phyloP scores from a whole-genome alignment of 2,113 vertebrate species.

The Zosterops lateralis region DNA sequence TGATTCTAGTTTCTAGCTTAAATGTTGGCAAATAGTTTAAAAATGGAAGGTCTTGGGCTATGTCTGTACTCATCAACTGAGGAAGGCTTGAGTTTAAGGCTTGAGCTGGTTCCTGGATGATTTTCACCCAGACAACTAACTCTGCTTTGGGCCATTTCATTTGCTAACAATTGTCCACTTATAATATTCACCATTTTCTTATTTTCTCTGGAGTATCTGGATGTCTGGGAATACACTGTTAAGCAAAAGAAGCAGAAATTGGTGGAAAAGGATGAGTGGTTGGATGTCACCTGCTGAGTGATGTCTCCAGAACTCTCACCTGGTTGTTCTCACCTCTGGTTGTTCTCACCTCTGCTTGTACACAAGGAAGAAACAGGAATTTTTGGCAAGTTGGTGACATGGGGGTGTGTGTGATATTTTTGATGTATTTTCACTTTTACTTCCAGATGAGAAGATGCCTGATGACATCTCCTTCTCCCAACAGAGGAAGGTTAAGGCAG shows the following conservation, averaged over 20 bases:
- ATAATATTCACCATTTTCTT: not conserved
- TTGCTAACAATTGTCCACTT: not conserved
- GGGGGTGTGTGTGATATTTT: not conserved
- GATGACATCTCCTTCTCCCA: not conserved
- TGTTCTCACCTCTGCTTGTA: not conserved
- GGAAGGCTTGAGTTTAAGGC: not conserved
- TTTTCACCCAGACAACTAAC: not conserved
- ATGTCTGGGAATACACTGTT: not conserved
- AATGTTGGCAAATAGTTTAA: not conserved
- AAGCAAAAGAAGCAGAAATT: not conserved
- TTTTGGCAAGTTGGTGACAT: not conserved
- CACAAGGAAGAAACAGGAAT: not conserved
- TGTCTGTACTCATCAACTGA: not conserved
- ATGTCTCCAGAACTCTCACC: not conserved
- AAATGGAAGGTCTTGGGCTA: not conserved
- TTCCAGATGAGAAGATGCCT: not conserved
- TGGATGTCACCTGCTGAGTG: rapidly evolving
- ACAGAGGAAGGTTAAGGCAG: not conserved
- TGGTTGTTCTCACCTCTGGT: not conserved
- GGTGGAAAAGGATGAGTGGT: not conserved
- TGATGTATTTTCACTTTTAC: not conserved
- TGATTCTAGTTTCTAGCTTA: not conserved
- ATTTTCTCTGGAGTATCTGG: not conserved
- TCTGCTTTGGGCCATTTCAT: not conserved
- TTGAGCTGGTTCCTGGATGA: not conserved